phyloP scores from a whole-genome alignment of 2,113 vertebrate genomes.

The Calypte anna region DNA sequence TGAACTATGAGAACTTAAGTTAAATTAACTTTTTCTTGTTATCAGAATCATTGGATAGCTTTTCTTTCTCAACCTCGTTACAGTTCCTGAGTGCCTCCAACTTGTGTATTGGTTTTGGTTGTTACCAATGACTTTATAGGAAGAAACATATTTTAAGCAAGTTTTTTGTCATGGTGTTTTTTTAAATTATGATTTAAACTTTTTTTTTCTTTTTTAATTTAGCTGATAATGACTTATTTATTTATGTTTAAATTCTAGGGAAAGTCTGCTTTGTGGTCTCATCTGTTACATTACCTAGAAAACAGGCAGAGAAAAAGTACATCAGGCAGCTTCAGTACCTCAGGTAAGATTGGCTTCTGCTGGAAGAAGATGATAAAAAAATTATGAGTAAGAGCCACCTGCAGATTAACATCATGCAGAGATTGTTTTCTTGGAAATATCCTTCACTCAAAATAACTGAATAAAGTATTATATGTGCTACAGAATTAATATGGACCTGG shows the following conservation, averaged over 20 bases:
- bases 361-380: background rate
- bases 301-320: slow-evolving; percentile 91
- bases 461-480: background rate
- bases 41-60: background rate
- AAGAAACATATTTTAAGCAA: background rate
- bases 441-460: background rate
- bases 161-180: background rate
- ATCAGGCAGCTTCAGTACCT: slow-evolving; percentile 86
- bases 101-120: background rate
- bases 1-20: background rate
- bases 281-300: slow-evolving; percentile 94
- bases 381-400: background rate
- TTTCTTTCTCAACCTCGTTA: background rate
- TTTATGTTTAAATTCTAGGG: slow-evolving; percentile 78
- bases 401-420: background rate
- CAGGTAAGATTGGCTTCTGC: slow-evolving; percentile 78
- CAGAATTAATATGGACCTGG: background rate
- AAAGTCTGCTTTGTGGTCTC: slow-evolving; percentile 98
- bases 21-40: background rate
- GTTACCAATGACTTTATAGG: background rate
- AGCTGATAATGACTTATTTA: background rate
- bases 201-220: background rate
- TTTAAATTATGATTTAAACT: background rate
- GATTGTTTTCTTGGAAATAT: background rate
- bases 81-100: background rate